phyloP scores from a whole-genome alignment of 2,888 invertebrate species.

The Miltochrista miniata region DNA sequence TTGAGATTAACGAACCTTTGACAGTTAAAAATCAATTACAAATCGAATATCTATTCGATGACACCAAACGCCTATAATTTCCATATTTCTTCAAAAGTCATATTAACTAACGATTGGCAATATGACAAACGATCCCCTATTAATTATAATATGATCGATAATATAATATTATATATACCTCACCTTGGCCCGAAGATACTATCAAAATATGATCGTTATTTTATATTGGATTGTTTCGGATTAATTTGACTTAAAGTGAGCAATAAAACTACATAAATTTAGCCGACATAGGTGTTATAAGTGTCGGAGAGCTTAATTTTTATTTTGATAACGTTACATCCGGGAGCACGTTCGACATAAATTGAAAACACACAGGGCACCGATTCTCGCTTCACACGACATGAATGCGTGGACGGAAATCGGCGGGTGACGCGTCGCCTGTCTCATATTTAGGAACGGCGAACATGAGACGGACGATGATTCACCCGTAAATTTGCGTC shows the following conservation, averaged over 20 bases:
- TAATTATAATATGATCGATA: conserved; percentile 9
- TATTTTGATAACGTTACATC: conserved; percentile 33
- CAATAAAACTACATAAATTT: conserved; percentile 29
- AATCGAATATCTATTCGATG: neutral
- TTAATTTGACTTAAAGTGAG: conserved; percentile 28
- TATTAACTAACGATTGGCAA: conserved; percentile 18
- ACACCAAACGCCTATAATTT: neutral
- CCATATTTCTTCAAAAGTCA: conserved; percentile 1
- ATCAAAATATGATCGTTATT: conserved; percentile 28
- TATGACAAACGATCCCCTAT: conserved; percentile 19
- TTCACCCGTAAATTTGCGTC: too few relatives aligned
- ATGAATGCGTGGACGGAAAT: too few relatives aligned
- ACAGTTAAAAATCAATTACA: neutral
- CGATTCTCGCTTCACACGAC: too few relatives aligned
- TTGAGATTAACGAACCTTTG: neutral
- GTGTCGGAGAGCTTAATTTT: conserved; percentile 30
- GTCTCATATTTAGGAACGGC: too few relatives aligned
- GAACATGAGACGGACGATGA: too few relatives aligned
- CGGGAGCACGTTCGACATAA: conserved; percentile 30
- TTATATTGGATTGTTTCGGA: conserved; percentile 30
- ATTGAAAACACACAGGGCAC: conserved; percentile 29
- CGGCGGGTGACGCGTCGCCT: too few relatives aligned
- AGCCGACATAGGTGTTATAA: conserved; percentile 32
- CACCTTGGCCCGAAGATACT: conserved; percentile 20
- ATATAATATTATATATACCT: conserved; percentile 8